These are phyloP conservation scores for Lordiphosa mommai DNA, from an alignment of 1,140 invertebrate genomes.

Conservation along the genomic window DNA sequence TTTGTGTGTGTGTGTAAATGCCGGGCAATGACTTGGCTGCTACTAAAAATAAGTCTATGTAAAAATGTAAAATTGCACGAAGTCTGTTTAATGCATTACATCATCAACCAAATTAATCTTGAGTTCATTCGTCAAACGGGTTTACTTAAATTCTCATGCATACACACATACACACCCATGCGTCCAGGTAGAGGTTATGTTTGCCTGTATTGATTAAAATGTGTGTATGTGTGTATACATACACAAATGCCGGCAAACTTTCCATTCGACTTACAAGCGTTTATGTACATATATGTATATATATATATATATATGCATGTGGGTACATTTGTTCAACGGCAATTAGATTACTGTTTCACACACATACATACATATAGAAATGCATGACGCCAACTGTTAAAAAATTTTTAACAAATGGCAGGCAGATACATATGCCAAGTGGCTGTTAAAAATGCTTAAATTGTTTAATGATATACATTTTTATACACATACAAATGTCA, in stretches of 20 bases:
- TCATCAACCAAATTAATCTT: conserved; percentile 56
- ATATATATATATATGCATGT: background rate
- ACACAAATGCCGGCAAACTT: conserved; percentile 22
- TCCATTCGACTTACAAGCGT: conserved; percentile 10
- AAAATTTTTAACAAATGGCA: background rate
- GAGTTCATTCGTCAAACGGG: conserved; percentile 56
- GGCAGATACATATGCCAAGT: background rate
- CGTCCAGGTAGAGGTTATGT: conserved; percentile 35
- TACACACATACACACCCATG: conserved; percentile 4
- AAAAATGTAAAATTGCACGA: conserved; percentile 24
- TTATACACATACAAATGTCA: background rate
- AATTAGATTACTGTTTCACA: conserved; percentile 6
- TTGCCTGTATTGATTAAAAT: conserved; percentile 17
- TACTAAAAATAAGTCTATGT: conserved; percentile 15
- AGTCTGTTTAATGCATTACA: conserved; percentile 40
- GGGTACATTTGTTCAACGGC: background rate
- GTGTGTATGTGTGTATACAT: conserved; percentile 18
- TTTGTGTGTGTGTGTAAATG: background rate
- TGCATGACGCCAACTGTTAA: conserved; percentile 3
- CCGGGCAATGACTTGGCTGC: conserved; percentile 16
- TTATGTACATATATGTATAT: conserved; percentile 11
- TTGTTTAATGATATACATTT: background rate
- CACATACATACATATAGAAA: background rate
- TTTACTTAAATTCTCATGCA: conserved; percentile 48
- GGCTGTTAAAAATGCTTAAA: background rate